phyloP scores from a whole-genome alignment of 2,888 invertebrate species.

The Lasioglossum leucozonium region DNA sequence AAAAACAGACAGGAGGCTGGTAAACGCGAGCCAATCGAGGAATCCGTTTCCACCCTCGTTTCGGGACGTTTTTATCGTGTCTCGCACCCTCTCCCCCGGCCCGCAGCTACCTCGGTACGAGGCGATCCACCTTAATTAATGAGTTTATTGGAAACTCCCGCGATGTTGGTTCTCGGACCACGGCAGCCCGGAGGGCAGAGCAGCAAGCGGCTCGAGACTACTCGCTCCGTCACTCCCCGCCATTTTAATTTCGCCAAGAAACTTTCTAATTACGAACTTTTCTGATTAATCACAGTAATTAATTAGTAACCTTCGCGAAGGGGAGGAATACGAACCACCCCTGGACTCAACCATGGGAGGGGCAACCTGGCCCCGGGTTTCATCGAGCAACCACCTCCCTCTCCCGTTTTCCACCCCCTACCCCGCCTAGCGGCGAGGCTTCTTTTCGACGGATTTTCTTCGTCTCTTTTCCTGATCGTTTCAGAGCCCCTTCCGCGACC shows the following conservation, averaged over 20 bases:
- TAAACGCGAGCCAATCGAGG: constrained; percentile 38
- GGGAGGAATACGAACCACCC: constrained; percentile 66
- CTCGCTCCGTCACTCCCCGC: constrained; percentile 78
- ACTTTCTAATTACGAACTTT: constrained; percentile 87
- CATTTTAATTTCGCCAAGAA: constrained; percentile 85
- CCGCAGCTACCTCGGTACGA: constrained; percentile 51
- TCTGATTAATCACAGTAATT: constrained; percentile 88
- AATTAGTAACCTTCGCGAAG: constrained; percentile 84
- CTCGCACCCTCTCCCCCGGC: constrained; percentile 46
- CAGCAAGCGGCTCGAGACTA: constrained; percentile 50
- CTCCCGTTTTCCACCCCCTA: neutral
- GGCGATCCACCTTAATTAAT: constrained; percentile 82
- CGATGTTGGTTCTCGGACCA: constrained; percentile 75
- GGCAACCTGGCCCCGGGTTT: constrained; percentile 44
- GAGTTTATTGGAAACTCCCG: constrained; percentile 82
- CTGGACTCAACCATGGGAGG: constrained; percentile 21
- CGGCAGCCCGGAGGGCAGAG: constrained; percentile 63
- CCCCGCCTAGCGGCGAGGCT: neutral
- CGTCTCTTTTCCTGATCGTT: constrained; percentile 23
- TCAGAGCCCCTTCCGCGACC: constrained; percentile 1
- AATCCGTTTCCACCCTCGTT: constrained; percentile 47
- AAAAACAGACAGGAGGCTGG: constrained; percentile 38
- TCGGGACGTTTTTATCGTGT: constrained; percentile 45
- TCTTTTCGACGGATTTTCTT: constrained; percentile 32
- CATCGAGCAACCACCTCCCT: constrained; percentile 49